Conservation (phyloP, 2,888 invertebrate species). For the Leptopilina drosophilae region DNA sequence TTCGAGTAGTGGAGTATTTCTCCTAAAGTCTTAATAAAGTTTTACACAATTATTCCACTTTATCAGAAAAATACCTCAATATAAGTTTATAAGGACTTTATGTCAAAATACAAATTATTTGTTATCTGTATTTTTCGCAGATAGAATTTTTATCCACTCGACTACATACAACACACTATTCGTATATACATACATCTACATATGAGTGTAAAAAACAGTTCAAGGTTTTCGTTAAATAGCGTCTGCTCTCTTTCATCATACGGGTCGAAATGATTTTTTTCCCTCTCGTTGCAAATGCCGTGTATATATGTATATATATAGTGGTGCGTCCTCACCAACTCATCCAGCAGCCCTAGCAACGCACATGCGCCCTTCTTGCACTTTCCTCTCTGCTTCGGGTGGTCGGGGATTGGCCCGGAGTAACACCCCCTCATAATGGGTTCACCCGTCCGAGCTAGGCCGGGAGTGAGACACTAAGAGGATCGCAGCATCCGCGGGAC, state of each 20-base stretch:
- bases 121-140: too few relatives aligned
- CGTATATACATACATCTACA: too few relatives aligned
- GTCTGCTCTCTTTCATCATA: slow-evolving; percentile 19
- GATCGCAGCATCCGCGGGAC: slow-evolving; percentile 25
- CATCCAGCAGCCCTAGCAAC: slow-evolving; percentile 76
- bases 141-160: too few relatives aligned
- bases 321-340: slow-evolving; percentile 67
- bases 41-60: too few relatives aligned
- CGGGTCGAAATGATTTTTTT: slow-evolving; percentile 2
- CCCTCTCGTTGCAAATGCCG: not conserved
- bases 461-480: slow-evolving; percentile 51
- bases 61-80: too few relatives aligned
- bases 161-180: too few relatives aligned
- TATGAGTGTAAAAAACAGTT: slow-evolving; percentile 1
- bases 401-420: slow-evolving; percentile 77
- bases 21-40: too few relatives aligned
- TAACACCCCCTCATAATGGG: slow-evolving; percentile 77
- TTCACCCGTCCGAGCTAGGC: slow-evolving; percentile 75
- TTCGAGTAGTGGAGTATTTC: too few relatives aligned
- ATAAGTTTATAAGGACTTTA: too few relatives aligned
- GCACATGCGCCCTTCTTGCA: slow-evolving; percentile 75
- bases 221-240: slow-evolving; percentile 26
- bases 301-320: slow-evolving; percentile 41
- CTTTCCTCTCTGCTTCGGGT: slow-evolving; percentile 69
- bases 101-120: too few relatives aligned